Percentiles rank a stretch among this genome's conserved stretches.
These are phyloP conservation scores for Nannoperca australis DNA, from an alignment of 2,797 vertebrate species.

Conservation along the genomic window DNA sequence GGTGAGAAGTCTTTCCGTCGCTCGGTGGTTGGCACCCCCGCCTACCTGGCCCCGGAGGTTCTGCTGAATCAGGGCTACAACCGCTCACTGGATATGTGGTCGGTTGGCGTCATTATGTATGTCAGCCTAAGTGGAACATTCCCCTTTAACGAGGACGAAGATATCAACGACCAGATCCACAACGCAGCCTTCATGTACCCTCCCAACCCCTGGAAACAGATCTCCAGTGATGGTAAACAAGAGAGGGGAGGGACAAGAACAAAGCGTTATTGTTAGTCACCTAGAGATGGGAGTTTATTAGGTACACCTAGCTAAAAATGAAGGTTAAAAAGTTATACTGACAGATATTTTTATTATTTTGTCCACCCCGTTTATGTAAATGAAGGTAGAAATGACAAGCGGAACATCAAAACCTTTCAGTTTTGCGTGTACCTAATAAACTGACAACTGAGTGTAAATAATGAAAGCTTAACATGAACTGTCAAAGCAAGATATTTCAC, in stretches of 20 bases:
- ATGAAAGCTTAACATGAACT: background rate
- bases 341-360: no score
- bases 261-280: background rate
- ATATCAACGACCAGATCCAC: constrained; percentile 96
- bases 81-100: constrained; percentile 96
- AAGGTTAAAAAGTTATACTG: no score
- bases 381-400: background rate
- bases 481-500: background rate
- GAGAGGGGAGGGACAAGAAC: background rate
- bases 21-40: constrained; percentile 93
- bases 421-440: background rate
- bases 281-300: background rate
- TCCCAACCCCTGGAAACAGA: constrained; percentile 92
- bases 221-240: constrained; percentile 89
- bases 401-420: no score
- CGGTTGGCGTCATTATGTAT: constrained; percentile 95
- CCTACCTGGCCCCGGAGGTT: constrained; percentile 93
- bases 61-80: constrained; percentile 95
- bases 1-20: constrained; percentile 95
- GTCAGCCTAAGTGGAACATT: constrained; percentile 95
- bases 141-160: constrained; percentile 95
- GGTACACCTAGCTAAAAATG: background rate
- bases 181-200: constrained; percentile 97
- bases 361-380: no score
- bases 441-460: background rate